Conservation (phyloP, 2,797 vertebrate species). For the Anolis apletophallus region DNA sequence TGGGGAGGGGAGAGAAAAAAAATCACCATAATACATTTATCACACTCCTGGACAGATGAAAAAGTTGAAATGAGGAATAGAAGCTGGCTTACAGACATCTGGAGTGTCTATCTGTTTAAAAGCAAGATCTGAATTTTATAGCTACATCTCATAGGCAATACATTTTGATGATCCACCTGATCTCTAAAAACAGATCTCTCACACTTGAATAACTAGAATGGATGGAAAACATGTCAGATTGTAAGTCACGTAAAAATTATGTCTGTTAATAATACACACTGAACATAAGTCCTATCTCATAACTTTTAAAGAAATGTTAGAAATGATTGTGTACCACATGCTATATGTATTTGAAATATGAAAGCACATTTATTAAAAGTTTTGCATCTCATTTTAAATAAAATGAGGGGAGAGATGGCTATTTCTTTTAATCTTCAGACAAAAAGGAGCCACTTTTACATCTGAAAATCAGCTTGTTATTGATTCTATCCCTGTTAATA, state of each 20-base stretch:
- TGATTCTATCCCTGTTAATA: slow-evolving; percentile 90
- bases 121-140: background rate
- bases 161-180: background rate
- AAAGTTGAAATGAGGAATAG: background rate
- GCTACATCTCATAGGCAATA: background rate
- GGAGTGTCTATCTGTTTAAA: background rate
- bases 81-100: background rate
- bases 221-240: background rate
- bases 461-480: slow-evolving; percentile 84
- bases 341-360: slow-evolving; percentile 6
- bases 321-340: slow-evolving; percentile 24
- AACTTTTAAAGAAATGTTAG: slow-evolving; percentile 18
- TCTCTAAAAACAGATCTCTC: background rate
- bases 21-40: background rate
- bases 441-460: slow-evolving; percentile 78
- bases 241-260: rapidly evolving
- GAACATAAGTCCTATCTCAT: slow-evolving; percentile 2
- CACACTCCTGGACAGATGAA: background rate
- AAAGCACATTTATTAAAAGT: slow-evolving; percentile 25
- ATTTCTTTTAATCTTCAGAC: slow-evolving; percentile 75
- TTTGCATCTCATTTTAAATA: slow-evolving; percentile 56
- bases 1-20: background rate
- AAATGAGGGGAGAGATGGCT: slow-evolving; percentile 15
- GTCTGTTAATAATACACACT: slow-evolving; percentile 17
- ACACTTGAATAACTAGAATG: background rate